Evolutionary conservation across 2,113 vertebrate genomes (phyloP), one percentile per base, ranked within the genome.

Genomic region (Podarcis muralis): DNA sequence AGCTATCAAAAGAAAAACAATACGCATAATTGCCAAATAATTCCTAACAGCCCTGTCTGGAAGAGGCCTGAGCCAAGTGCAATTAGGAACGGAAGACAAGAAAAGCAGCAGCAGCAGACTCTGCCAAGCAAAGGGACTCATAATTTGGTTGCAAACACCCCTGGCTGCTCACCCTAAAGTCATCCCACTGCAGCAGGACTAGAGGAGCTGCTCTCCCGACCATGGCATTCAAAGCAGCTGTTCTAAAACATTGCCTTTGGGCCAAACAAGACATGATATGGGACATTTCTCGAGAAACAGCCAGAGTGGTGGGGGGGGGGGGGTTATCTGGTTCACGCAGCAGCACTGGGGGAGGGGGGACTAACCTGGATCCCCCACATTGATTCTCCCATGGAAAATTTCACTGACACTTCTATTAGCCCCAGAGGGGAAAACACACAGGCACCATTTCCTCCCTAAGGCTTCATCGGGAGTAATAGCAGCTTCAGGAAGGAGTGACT

Each of bases 21-120:
- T 23, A 23, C 25, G 30, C 57, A 66, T 77, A 74, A 74, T 53
- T 81, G 83, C 77, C 40, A 68, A 53, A 81, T 89, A 53, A 81
- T 81, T 75, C 88, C 69, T 76, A 81, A 81, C 59, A 86, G 88
- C 71, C 88, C 30, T 76, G 84, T 89, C 84, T 89, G 78, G 57
- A 81, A 82, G 62, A 68, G n/a, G 37, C 37, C 43, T 5, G 16
- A 30, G 69, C 78, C 88, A 89, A 86, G 43, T 68, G 71, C 83
- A 89, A 89, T 82, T 74, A 89, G 69, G n/a, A 32, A 57, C 68
- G 66, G 37, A 65, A 53, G 57, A 48, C 27, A 30, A 77, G 15
- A 25, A 48, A 30, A 68, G 27, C 80, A 48, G 27, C 80, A 48
- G 27, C 30, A 12, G 57, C 40, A 27, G 57, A 48, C 62, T 18